Evolutionary conservation across 2,797 vertebrate genomes (phyloP).

Genomic region (Sebastes steindachneri): DNA sequence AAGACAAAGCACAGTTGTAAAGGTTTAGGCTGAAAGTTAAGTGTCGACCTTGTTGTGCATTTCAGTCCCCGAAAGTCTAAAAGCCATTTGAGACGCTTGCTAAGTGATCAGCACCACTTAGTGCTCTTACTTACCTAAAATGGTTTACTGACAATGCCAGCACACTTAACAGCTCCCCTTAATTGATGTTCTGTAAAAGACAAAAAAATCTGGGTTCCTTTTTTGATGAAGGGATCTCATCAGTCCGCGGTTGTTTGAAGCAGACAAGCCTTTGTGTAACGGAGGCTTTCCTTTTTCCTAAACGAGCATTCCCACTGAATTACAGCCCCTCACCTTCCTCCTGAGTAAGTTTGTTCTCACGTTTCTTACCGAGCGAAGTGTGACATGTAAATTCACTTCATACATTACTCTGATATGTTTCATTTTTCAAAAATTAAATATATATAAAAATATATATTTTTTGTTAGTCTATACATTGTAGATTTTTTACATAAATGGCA

Average conservation of each 20-base stretch:
- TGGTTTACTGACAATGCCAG: constrained; percentile 72
- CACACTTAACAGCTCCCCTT: constrained; percentile 61
- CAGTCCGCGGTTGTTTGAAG: constrained; percentile 56
- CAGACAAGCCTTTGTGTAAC: constrained; percentile 67
- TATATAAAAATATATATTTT: constrained; percentile 88
- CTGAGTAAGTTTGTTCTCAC: constrained; percentile 64
- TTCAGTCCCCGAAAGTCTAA: constrained; percentile 61
- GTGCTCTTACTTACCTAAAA: constrained; percentile 62
- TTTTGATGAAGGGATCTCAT: constrained; percentile 54
- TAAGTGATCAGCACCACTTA: constrained; percentile 53
- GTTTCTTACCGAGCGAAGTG: constrained; percentile 71
- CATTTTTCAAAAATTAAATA: constrained; percentile 88
- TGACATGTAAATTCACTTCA: constrained; percentile 82
- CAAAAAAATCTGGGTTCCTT: constrained; percentile 49
- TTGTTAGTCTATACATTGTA: constrained; percentile 92
- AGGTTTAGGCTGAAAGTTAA: constrained; percentile 58
- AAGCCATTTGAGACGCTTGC: constrained; percentile 65
- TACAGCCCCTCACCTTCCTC: constrained; percentile 73
- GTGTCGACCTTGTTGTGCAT: constrained; percentile 57
- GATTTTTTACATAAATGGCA: constrained; percentile 89
- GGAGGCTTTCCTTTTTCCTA: constrained; percentile 71
- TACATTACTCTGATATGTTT: constrained; percentile 84
- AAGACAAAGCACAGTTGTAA: constrained; percentile 74
- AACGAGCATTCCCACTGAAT: constrained; percentile 81
- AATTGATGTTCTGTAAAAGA: constrained; percentile 63